Conservation (phyloP, 2,888 invertebrate species). For the Dexiosoma caninum region DNA sequence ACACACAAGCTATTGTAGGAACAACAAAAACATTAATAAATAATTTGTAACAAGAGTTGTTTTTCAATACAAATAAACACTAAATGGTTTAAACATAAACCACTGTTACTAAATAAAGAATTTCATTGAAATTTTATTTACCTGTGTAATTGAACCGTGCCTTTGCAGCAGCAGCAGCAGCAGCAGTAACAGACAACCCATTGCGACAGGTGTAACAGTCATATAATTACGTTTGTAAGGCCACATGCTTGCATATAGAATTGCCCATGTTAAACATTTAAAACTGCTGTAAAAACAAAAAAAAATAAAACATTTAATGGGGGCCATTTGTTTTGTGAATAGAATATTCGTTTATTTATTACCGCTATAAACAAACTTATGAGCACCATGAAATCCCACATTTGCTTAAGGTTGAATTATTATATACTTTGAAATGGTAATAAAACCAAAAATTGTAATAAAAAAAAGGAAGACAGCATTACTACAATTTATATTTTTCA, state of each 20-base stretch:
- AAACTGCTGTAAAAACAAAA: background rate
- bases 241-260: background rate
- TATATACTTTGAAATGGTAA: no score
- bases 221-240: background rate
- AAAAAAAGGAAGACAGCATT: no score
- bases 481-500: no score
- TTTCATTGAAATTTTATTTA: background rate
- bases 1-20: background rate
- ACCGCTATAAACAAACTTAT: background rate
- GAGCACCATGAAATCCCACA: background rate
- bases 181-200: background rate
- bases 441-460: no score
- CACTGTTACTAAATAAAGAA: slow-evolving; percentile 1
- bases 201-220: background rate
- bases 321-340: background rate
- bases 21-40: slow-evolving; percentile 2
- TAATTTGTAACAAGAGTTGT: slow-evolving; percentile 27
- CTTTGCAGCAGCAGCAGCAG: background rate
- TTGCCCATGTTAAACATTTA: background rate
- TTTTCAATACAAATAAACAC: background rate
- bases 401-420: no score
- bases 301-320: background rate
- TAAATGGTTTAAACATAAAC: slow-evolving; percentile 3
- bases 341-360: background rate
- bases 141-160: background rate